Percentiles rank a stretch among this genome's conserved stretches.
These are phyloP conservation scores for Sitta carolinensis DNA, from an alignment of 2,797 vertebrate species.

Conservation along the genomic window DNA sequence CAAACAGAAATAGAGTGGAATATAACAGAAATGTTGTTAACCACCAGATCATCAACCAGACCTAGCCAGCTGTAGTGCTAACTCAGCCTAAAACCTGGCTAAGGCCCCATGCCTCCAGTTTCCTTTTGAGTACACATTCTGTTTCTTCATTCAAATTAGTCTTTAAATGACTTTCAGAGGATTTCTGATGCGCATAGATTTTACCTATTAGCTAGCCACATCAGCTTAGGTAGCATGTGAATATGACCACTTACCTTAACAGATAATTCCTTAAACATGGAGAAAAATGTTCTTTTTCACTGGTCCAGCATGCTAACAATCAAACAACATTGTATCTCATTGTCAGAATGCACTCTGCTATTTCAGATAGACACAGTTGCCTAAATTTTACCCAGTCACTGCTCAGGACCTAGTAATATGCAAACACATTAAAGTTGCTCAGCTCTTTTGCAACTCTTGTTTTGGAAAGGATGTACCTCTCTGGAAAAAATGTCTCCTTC, in stretches of 20 bases:
- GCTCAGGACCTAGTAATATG: neutral
- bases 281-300: neutral
- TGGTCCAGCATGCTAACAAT: neutral
- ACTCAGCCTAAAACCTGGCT: slow-evolving; percentile 5
- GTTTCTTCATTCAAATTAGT: neutral
- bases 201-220: neutral
- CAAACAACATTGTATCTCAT: neutral
- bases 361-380: neutral
- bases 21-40: neutral
- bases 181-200: neutral
- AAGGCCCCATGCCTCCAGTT: neutral
- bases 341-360: neutral
- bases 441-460: neutral
- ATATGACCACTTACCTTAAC: neutral
- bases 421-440: neutral
- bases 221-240: neutral
- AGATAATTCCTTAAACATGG: neutral
- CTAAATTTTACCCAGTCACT: neutral
- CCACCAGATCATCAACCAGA: neutral
- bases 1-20: neutral
- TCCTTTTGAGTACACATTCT: neutral
- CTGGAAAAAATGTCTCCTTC: neutral
- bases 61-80: neutral
- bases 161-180: neutral
- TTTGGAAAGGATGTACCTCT: neutral